Base-by-base conservation (phyloP, 2,113 vertebrate genomes). In the Malurus alboscapulatus region DNA sequence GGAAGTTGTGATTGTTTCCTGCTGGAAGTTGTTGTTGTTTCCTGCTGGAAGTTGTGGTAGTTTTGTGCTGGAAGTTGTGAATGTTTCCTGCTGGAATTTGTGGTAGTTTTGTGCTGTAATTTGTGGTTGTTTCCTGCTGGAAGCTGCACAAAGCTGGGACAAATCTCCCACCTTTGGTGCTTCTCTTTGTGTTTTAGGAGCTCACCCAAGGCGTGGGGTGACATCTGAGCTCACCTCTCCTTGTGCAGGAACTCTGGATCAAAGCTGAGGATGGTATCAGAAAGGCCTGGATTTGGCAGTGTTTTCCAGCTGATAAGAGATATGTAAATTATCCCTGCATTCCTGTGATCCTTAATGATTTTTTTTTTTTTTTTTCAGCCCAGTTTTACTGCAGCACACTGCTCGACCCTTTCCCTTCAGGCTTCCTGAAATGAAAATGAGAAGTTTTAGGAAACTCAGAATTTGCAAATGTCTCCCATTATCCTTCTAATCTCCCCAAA, bases 401-500 rank as follows among this genome's bases (percentile, higher is more conserved):
- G 3, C 42, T 67, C 75, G 32, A 14, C n/a, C 24, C 51, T 36
- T 48, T 75, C 50, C 40, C 90, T 84, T 42, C 54, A 42, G 73
- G 55, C 65, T 87, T 81, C 22, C 36, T 57, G 79, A 61, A 74
- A 22, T 3, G 7, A 45, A 74, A 84, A 65, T 3, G 26, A n/a
- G 19, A 90, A 67, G 32, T 77, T 82, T 76, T 83, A 59, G 75
- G 62, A 50, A 73, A 80, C 45, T 63, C 8, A 42, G 61, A 67
- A 76, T 76, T 85, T 62, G 34, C 72, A 67, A 90, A 58, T 67
- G 79, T 79, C 86, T 93, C 71, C 71, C 67, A 50, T 90, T 88
- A 83, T 32, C 75, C 53, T 72, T 34, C 79, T 79, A 55, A 90
- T 67, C 71, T 66, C 68, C 66, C 87, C 21, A 72, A 18, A 18